Evolutionary conservation across 2,113 vertebrate genomes (phyloP), one percentile per base, ranked within the genome.

Genomic region (Fukomys damarensis): DNA sequence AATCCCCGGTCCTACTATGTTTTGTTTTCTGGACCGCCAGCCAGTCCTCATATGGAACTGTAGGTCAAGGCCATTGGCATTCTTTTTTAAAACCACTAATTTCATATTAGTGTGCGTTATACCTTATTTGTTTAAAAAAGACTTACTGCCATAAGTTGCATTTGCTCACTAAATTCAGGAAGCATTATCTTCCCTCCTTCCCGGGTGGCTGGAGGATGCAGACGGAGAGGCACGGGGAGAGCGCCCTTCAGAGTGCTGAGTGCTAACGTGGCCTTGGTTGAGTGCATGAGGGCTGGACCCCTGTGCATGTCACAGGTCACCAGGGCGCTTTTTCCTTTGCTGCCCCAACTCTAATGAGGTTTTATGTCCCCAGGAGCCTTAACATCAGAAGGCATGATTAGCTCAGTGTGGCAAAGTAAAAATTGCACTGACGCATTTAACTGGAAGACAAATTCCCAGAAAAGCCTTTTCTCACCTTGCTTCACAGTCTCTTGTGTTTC

Each of bases 401-500:
- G 30, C 32, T 96, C 54, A 96, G 4, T 95, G 30, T 92, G n/a
- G 35, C 41, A 92, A 82, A 84, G 66, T 87, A 80, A 96, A 97
- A 96, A 96, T 88, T 43, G 49, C 88, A 89, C 81, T 95, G 46
- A 72, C 83, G 9, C 77, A 65, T 91, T 94, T 92, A 89, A 70
- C 89, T 89, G 19, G 63, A 96, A 95, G 38, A 93, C 81, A 52
- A 72, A 68, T 77, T 95, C 90, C 88, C 52, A 89, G 65, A 68
- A 88, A 87, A 82, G 4, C 81, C 43, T 88, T 82, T 93, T 82
- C 46, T 95, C 77, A 86, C 14, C 81, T 90, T 76, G 14, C 88
- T 92, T 95, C 66, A 41, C 89, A 83, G 68, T 96, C 89, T 93
- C 63, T 93, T 91, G 20, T 89, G 41, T 95, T 96, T 95, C 52